Base-by-base conservation (phyloP, 2,888 invertebrate species). In the Sialis fuliginosa region DNA sequence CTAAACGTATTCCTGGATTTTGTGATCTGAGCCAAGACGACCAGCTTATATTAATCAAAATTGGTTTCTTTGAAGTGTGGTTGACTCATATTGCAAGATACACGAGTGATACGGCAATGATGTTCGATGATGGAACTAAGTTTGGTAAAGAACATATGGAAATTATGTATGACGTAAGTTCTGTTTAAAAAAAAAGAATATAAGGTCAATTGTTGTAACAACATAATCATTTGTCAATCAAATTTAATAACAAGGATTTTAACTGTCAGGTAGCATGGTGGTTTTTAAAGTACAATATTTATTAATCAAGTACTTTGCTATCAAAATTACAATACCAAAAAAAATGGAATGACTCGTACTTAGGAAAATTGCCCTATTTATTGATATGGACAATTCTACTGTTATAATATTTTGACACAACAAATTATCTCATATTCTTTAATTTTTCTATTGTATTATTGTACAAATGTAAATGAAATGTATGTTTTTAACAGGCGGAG, bases 11-110 rank as follows among this genome's bases (percentile, higher is more conserved):
- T 56, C 95, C 96, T 52, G 90, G 91, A 53, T 96, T 96, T 71
- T 76, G 81, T 60, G 80, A 81, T 54, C 76, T 96, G 55, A 79
- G 83, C 47, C 95, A 96, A 67, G 95, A 95, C 62, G 96, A 96
- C 68, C 96, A 97, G 67, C 75, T 97, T 55, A 91, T 95, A 55
- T 76, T 97, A 54, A 91, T 96, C 60, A 96, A 97, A 72, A 79
- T 82, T 61, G 93, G 95, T 51, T 97, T 97, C 72, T 92, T 93
- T 65, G 96, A 96, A 68, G 81, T 93, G 52, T 96, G 95, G 93
- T 72, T 95, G 53, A 81, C 87, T 43, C 82, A 92, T 58, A 81
- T 87, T 52, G 77, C 89, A 7, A 77, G 84, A 52, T 75, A 90
- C 67, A 83, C 87, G 39, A 79, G 79, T 37, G 75, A 80, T 49